Evolutionary conservation across 2,797 vertebrate species (phyloP).

Genomic region (Cyclura pinguis): DNA sequence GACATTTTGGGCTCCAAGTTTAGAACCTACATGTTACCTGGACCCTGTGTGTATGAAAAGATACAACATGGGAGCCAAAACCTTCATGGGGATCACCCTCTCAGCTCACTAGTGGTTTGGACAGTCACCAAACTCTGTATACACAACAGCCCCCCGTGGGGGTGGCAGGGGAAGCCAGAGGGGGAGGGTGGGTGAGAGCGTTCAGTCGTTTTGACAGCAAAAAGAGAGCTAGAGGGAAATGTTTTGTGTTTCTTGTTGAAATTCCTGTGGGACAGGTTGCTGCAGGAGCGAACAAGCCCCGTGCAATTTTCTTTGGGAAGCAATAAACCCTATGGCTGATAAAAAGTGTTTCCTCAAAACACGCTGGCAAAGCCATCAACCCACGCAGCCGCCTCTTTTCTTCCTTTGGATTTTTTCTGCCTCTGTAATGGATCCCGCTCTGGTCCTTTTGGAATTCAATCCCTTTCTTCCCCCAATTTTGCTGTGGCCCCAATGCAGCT

Average conservation of each 20-base stretch:
- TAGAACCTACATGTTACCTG: background rate
- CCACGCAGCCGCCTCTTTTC: background rate
- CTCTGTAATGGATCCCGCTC: background rate
- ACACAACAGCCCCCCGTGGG: no score
- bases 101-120: background rate
- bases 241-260: background rate
- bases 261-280: background rate
- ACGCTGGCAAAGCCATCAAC: background rate
- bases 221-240: background rate
- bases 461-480: background rate
- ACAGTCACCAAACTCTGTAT: no score
- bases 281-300: background rate
- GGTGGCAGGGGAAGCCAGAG: background rate
- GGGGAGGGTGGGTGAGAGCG: accelerated
- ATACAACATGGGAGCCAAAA: background rate
- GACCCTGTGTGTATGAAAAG: no score
- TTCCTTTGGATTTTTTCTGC: background rate
- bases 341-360: background rate
- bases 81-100: background rate
- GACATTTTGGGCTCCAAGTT: no score
- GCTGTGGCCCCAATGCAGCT: no score
- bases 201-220: no score
- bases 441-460: background rate
- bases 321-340: background rate
- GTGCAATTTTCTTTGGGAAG: background rate